Percentiles rank a stretch among this genome's conserved stretches.
These are phyloP conservation scores for Psephotus haematonotus DNA, from an alignment of 2,113 vertebrate genomes.

Conservation along the genomic window DNA sequence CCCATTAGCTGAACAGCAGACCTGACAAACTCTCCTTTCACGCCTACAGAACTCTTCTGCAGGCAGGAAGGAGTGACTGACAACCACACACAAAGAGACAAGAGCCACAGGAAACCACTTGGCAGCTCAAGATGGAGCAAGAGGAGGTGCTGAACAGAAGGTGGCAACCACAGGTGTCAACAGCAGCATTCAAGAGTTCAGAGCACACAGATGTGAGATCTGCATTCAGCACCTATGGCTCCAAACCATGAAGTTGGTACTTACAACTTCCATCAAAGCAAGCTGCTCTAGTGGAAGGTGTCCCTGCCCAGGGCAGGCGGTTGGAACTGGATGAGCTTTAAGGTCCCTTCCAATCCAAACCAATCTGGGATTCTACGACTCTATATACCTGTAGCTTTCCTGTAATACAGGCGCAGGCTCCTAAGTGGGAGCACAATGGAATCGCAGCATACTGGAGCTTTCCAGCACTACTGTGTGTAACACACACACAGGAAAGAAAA, in stretches of 20 bases:
- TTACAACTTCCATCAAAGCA: background rate
- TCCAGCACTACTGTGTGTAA: background rate
- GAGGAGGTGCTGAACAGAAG: background rate
- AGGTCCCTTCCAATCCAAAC: background rate
- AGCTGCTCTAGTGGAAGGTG: background rate
- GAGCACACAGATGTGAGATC: background rate
- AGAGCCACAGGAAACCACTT: background rate
- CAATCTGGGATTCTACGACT: background rate
- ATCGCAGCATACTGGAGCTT: background rate
- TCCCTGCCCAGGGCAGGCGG: background rate
- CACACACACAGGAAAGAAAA: background rate
- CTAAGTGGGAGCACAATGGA: background rate
- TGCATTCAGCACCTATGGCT: background rate
- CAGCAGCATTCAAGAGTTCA: background rate
- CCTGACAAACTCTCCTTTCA: background rate
- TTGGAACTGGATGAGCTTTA: background rate
- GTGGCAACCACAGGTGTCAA: background rate
- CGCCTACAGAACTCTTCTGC: background rate
- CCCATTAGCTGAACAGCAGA: background rate
- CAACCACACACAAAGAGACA: background rate
- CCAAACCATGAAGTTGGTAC: background rate
- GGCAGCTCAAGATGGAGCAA: background rate
- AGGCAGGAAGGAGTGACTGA: background rate
- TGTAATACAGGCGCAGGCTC: background rate
- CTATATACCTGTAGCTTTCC: background rate